Evolutionary conservation across 2,888 invertebrate genomes (phyloP).

Genomic region (Andrena praecox): DNA sequence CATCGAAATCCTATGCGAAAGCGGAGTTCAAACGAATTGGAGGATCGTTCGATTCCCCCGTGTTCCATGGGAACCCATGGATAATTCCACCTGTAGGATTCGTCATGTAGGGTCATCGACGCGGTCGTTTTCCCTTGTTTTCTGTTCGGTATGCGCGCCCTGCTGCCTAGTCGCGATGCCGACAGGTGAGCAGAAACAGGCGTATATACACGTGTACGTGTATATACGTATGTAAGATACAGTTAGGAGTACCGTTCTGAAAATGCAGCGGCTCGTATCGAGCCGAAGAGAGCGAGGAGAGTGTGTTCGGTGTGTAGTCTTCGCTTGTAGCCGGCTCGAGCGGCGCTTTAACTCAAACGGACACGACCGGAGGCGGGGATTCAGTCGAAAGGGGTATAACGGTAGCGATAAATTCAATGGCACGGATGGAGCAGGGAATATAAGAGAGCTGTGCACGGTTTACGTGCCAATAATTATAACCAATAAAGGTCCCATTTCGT

Average conservation of each 20-base stretch:
- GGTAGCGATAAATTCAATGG: constrained; percentile 67
- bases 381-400: constrained; percentile 69
- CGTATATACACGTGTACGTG: constrained; percentile 42
- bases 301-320: constrained; percentile 49
- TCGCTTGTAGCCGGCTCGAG: constrained; percentile 45
- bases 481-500: constrained; percentile 14
- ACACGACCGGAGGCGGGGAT: constrained; percentile 57
- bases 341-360: constrained; percentile 67
- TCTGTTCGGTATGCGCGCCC: constrained; percentile 67
- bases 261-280: constrained; percentile 77
- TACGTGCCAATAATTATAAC: constrained; percentile 39
- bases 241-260: constrained; percentile 83
- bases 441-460: constrained; percentile 12
- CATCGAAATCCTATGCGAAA: background rate
- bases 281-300: constrained; percentile 74
- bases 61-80: background rate
- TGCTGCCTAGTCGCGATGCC: constrained; percentile 57
- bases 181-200: constrained; percentile 68
- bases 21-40: background rate
- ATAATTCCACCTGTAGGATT: background rate
- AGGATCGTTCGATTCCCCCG: background rate
- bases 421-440: constrained; percentile 52
- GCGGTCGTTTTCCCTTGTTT: constrained; percentile 59
- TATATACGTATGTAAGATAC: constrained; percentile 73
- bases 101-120: constrained; percentile 36